These are phyloP conservation scores for Acrobasis suavella DNA, from an alignment of 2,888 invertebrate genomes.

Conservation along the genomic window DNA sequence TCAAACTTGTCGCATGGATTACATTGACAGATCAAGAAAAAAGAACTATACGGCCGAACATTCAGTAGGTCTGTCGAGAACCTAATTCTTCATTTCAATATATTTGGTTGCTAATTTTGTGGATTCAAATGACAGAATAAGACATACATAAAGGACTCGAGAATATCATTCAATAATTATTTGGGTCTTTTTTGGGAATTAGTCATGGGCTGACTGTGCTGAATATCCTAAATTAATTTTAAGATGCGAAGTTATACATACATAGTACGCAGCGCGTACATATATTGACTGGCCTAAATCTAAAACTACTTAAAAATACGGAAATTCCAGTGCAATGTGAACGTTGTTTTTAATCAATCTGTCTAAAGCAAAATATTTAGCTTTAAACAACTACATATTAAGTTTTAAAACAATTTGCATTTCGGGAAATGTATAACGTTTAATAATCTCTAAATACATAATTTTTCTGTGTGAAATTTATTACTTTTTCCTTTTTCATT, in stretches of 20 bases:
- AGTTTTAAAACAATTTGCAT: background rate
- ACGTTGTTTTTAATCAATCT: background rate
- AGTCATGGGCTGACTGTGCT: too few relatives aligned
- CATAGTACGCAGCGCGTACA: too few relatives aligned
- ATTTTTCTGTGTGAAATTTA: background rate
- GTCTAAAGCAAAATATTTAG: background rate
- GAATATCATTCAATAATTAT: slow-evolving; percentile 1
- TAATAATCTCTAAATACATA: background rate
- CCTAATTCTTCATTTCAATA: background rate
- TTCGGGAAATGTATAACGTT: background rate
- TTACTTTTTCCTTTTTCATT: slow-evolving; percentile 15
- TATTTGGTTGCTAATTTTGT: background rate
- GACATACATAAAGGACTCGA: background rate
- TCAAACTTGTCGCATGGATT: too few relatives aligned
- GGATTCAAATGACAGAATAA: background rate
- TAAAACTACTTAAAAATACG: too few relatives aligned
- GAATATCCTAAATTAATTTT: too few relatives aligned
- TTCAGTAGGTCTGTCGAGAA: too few relatives aligned
- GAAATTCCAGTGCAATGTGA: background rate
- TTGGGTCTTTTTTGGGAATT: background rate
- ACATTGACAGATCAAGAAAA: too few relatives aligned
- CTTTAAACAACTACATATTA: too few relatives aligned
- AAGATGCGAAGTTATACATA: too few relatives aligned
- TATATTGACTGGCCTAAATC: too few relatives aligned
- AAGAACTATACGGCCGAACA: too few relatives aligned